These are phyloP conservation scores for Yoshiicerus persimilis DNA, from an alignment of 1,140 invertebrate species.

Conservation along the genomic window DNA sequence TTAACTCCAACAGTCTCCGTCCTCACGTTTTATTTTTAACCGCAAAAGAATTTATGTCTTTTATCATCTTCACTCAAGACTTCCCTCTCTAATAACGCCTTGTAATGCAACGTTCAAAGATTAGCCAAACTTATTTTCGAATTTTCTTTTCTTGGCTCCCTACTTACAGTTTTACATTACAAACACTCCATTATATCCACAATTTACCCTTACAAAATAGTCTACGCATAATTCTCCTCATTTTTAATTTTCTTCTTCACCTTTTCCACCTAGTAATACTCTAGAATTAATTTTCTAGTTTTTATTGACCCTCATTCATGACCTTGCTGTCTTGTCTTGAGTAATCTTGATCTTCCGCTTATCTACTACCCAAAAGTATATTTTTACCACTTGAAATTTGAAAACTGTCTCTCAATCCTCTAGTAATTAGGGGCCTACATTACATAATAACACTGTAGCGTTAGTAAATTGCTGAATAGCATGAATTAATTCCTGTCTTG, in stretches of 20 bases:
- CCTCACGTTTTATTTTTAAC: conserved; percentile 19
- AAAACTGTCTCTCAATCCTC: background rate
- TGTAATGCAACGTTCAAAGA: background rate
- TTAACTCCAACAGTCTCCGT: background rate
- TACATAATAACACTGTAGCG: background rate
- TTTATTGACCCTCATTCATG: background rate
- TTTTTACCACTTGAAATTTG: background rate
- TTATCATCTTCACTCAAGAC: conserved; percentile 4
- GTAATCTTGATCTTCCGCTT: background rate
- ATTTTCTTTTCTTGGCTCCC: background rate
- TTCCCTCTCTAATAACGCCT: background rate
- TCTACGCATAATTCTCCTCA: background rate
- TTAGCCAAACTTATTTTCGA: conserved; percentile 14
- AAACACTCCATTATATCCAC: background rate
- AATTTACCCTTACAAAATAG: background rate
- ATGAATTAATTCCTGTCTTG: background rate
- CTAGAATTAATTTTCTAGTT: background rate
- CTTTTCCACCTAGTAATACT: background rate
- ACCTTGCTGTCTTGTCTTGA: background rate
- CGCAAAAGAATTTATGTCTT: conserved; percentile 5
- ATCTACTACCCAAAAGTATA: background rate
- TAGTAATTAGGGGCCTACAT: background rate
- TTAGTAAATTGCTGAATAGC: background rate
- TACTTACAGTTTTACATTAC: background rate
- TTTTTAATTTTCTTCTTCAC: background rate